These are phyloP conservation scores for Globodera rostochiensis DNA, from an alignment of 1,140 invertebrate species.

Conservation along the genomic window DNA sequence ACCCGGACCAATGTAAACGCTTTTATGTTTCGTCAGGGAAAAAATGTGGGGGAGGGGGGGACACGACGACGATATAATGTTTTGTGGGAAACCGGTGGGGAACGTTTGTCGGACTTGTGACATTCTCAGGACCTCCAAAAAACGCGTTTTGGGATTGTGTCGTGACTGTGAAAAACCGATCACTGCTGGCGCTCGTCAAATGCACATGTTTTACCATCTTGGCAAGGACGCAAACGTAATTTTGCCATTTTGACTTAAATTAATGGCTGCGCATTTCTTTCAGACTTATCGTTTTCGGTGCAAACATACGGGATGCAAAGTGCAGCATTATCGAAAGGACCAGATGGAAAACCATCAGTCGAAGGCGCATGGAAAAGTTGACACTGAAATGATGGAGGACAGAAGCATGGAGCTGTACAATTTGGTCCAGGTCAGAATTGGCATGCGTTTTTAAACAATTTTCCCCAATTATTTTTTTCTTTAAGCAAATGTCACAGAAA, in stretches of 20 bases:
- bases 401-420: slow-evolving; percentile 45
- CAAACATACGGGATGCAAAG: slow-evolving; percentile 52
- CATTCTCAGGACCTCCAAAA: slow-evolving; percentile 50
- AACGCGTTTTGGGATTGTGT: slow-evolving; percentile 61
- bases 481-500: slow-evolving; percentile 63
- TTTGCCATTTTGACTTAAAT: slow-evolving; percentile 28
- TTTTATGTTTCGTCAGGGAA: background rate
- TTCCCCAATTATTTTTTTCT: background rate
- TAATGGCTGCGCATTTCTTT: slow-evolving; percentile 24
- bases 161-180: slow-evolving; percentile 60
- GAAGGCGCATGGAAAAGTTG: slow-evolving; percentile 59
- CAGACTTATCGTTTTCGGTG: slow-evolving; percentile 62
- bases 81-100: background rate
- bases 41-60: background rate
- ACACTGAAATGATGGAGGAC: slow-evolving; percentile 62
- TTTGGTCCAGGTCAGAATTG: slow-evolving; percentile 20
- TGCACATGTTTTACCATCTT: slow-evolving; percentile 65
- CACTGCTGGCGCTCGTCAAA: slow-evolving; percentile 63
- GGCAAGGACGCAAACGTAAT: slow-evolving; percentile 58
- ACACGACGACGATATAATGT: background rate
- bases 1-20: slow-evolving; percentile 24
- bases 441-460: background rate
- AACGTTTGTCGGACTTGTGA: background rate
- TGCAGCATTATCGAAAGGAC: slow-evolving; percentile 64
- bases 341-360: slow-evolving; percentile 64